Evolutionary conservation across 2,888 invertebrate genomes (phyloP).

Genomic region (Rhagium mordax): DNA sequence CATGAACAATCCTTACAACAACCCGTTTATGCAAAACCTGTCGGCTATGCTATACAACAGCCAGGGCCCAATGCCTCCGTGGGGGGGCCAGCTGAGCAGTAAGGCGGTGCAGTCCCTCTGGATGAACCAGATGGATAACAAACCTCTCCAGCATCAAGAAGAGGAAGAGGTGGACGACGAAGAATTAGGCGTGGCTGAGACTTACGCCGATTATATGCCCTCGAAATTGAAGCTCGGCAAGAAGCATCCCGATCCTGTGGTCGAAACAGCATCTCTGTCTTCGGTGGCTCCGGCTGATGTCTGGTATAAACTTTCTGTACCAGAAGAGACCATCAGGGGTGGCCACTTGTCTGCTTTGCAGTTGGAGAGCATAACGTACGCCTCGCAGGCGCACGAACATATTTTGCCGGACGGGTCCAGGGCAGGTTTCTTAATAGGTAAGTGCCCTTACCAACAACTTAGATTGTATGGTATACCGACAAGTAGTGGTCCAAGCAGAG

Average conservation of each 20-base stretch:
- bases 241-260: slow-evolving; percentile 98
- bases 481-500: not conserved
- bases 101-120: slow-evolving; percentile 76
- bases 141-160: slow-evolving; percentile 64
- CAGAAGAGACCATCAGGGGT: slow-evolving; percentile 86
- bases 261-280: slow-evolving; percentile 97
- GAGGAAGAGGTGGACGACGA: slow-evolving; percentile 86
- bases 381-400: slow-evolving; percentile 96
- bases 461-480: no score
- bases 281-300: slow-evolving; percentile 96
- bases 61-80: slow-evolving; percentile 59
- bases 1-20: slow-evolving; percentile 65
- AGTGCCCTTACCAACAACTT: no score
- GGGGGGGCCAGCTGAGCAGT: slow-evolving; percentile 68
- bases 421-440: slow-evolving; percentile 95
- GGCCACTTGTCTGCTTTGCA: slow-evolving; percentile 96
- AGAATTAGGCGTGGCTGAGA: slow-evolving; percentile 98
- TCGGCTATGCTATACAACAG: slow-evolving; percentile 63
- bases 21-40: slow-evolving; percentile 67
- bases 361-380: slow-evolving; percentile 96
- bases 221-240: slow-evolving; percentile 94
- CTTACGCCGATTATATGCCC: slow-evolving; percentile 99
- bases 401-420: slow-evolving; percentile 90
- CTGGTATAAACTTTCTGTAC: slow-evolving; percentile 88
- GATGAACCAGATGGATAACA: slow-evolving; percentile 70